phyloP scores from a whole-genome alignment of 2,113 vertebrate genomes.

The Microtus ochrogaster region DNA sequence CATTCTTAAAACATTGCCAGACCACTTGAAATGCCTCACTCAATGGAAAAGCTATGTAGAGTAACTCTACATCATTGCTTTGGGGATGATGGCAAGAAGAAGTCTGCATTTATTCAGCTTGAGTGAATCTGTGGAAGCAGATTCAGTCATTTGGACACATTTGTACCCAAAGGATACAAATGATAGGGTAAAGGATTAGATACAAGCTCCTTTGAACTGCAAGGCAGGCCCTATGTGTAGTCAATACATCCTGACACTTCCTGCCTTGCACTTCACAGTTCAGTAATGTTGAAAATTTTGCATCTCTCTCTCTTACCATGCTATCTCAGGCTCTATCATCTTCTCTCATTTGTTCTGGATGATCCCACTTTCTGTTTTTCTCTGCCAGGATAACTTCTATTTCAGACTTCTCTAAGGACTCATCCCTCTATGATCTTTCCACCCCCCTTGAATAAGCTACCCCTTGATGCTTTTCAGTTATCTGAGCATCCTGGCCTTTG shows the following conservation, averaged over 20 bases:
- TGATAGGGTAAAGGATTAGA: background rate
- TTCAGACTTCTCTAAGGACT: background rate
- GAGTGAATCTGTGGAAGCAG: background rate
- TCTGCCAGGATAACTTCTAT: background rate
- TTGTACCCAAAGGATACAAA: background rate
- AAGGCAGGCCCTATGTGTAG: background rate
- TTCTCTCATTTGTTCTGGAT: background rate
- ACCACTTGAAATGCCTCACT: background rate
- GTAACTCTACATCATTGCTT: background rate
- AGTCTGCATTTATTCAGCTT: background rate
- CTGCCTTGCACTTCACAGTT: background rate
- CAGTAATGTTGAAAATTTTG: background rate
- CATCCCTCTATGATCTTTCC: background rate
- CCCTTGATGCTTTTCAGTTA: background rate
- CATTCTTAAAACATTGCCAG: background rate
- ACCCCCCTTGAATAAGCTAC: background rate
- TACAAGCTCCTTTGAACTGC: background rate
- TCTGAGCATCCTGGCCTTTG: background rate
- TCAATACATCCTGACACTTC: background rate
- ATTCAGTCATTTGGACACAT: background rate
- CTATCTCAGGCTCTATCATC: background rate
- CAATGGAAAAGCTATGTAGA: background rate
- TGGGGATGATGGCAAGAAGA: background rate
- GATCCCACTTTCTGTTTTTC: fast-evolving
- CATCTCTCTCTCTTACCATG: background rate